These are phyloP conservation scores for Pimephales promelas DNA, from an alignment of 2,113 vertebrate species.

Conservation along the genomic window DNA sequence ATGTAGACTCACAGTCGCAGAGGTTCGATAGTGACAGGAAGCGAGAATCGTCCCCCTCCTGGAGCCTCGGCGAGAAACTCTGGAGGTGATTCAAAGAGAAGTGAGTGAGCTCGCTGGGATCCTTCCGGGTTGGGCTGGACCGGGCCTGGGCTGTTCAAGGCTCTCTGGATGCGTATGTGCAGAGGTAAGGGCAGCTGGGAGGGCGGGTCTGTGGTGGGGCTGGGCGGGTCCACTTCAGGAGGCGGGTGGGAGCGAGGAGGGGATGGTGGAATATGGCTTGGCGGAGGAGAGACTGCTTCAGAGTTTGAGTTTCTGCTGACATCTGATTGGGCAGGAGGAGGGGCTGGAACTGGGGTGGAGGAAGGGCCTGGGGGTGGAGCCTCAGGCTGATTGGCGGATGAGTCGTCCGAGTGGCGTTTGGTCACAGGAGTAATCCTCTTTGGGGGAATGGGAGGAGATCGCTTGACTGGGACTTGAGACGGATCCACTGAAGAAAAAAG, in stretches of 20 bases:
- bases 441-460: slow-evolving; percentile 88
- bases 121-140: slow-evolving; percentile 74
- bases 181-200: slow-evolving; percentile 81
- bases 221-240: slow-evolving; percentile 48
- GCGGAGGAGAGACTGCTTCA: slow-evolving; percentile 46
- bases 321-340: slow-evolving; percentile 55
- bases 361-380: slow-evolving; percentile 45
- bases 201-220: slow-evolving; percentile 71
- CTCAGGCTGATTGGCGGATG: slow-evolving; percentile 61
- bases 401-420: slow-evolving; percentile 66
- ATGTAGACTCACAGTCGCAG: slow-evolving; percentile 89
- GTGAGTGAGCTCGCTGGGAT: slow-evolving; percentile 85
- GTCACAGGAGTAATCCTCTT: slow-evolving; percentile 81
- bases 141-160: slow-evolving; percentile 81
- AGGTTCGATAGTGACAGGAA: slow-evolving; percentile 91
- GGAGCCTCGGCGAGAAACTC: slow-evolving; percentile 64
- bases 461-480: slow-evolving; percentile 78
- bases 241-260: slow-evolving; percentile 60
- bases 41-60: slow-evolving; percentile 73
- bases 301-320: slow-evolving; percentile 45
- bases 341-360: slow-evolving; percentile 47
- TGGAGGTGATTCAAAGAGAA: slow-evolving; percentile 83
- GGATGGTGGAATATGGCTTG: slow-evolving; percentile 73
- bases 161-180: slow-evolving; percentile 92
- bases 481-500: slow-evolving; percentile 78